Evolutionary conservation across 2,888 invertebrate genomes (phyloP).

Genomic region (Eurytoma adleriae): DNA sequence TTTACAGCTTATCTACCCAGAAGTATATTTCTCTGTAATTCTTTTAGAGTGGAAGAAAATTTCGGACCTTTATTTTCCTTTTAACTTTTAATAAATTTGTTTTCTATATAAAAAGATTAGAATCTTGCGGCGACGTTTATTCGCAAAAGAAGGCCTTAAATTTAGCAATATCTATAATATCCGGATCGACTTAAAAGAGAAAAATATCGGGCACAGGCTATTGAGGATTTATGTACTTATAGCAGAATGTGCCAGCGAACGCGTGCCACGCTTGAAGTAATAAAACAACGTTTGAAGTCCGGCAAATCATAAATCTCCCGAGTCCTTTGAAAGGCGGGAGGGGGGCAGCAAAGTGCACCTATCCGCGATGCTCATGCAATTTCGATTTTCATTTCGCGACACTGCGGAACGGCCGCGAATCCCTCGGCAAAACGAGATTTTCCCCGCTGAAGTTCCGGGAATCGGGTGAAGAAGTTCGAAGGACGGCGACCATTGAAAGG

Average conservation of each 20-base stretch:
- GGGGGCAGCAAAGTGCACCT: conserved; percentile 35
- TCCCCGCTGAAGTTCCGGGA: conserved; percentile 19
- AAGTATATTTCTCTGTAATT: no score
- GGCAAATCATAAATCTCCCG: conserved; percentile 51
- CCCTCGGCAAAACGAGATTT: conserved; percentile 37
- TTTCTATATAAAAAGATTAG: no score
- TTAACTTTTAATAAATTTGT: background rate
- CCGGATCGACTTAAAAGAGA: background rate
- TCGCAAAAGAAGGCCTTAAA: no score
- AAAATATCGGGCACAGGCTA: conserved; percentile 3
- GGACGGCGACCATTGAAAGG: conserved; percentile 45
- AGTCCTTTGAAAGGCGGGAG: conserved; percentile 35
- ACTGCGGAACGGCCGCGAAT: background rate
- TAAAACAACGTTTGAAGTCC: conserved; percentile 51
- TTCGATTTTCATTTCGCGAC: conserved; percentile 52
- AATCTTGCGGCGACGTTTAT: no score
- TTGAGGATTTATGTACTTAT: conserved; percentile 50
- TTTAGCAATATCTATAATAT: no score
- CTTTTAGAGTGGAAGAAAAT: no score
- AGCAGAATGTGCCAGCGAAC: background rate
- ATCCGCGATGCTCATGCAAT: conserved; percentile 50
- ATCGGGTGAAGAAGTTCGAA: background rate
- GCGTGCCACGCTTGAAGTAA: conserved; percentile 26
- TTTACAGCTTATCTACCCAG: no score
- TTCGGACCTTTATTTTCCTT: background rate